These are phyloP conservation scores for Zaprionus africanus DNA, from an alignment of 1,140 invertebrate genomes.

Conservation along the genomic window DNA sequence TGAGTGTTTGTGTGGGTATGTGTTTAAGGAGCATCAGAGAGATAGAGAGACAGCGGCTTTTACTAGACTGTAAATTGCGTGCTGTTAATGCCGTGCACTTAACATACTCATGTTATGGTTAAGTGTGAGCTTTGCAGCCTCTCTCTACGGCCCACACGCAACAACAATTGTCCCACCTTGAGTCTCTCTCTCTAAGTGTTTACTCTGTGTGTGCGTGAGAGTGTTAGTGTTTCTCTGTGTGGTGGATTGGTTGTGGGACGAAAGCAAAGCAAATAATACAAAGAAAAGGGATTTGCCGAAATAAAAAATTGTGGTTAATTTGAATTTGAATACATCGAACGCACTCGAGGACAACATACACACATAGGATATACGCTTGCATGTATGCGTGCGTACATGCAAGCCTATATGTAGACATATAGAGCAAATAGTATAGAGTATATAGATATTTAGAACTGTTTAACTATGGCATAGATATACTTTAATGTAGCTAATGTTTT, in stretches of 20 bases:
- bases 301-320: conserved; percentile 15
- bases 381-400: conserved; percentile 32
- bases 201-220: conserved; percentile 1
- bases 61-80: conserved; percentile 8
- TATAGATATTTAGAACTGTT: conserved; percentile 10
- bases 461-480: conserved; percentile 36
- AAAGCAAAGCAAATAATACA: conserved; percentile 35
- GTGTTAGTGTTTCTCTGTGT: background rate
- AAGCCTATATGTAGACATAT: conserved; percentile 31
- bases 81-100: conserved; percentile 19
- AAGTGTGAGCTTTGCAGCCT: conserved; percentile 9
- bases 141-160: background rate
- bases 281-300: conserved; percentile 13
- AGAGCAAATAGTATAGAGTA: conserved; percentile 20
- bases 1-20: background rate
- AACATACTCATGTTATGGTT: conserved; percentile 13
- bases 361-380: conserved; percentile 35
- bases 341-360: conserved; percentile 53
- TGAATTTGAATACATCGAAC: conserved; percentile 13
- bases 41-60: conserved; percentile 9
- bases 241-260: background rate
- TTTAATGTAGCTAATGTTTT: conserved; percentile 57
- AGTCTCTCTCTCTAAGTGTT: conserved; percentile 16
- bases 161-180: conserved; percentile 9
- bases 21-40: conserved; percentile 4